phyloP scores from a whole-genome alignment of 2,888 invertebrate genomes.

The Heliconius hortense region DNA sequence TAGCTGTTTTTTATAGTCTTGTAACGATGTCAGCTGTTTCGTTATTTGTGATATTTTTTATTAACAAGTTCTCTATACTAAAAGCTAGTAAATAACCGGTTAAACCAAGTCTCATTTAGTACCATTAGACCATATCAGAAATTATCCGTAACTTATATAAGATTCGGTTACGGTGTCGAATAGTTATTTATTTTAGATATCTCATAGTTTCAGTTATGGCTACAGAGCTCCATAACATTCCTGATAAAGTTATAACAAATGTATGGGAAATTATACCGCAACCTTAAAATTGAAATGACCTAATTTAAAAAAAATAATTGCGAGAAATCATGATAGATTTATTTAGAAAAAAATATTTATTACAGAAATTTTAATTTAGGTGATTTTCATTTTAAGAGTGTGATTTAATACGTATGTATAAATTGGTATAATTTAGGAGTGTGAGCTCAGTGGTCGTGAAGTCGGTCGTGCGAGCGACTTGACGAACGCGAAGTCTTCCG shows the following conservation, averaged over 20 bases:
- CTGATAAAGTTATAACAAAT: neutral
- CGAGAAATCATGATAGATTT: neutral
- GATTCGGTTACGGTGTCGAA: neutral
- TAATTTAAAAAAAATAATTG: neutral
- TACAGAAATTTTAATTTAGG: neutral
- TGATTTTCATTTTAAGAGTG: neutral
- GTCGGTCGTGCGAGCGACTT: conserved; percentile 84
- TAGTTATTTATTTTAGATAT: neutral
- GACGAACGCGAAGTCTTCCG: conserved; percentile 89
- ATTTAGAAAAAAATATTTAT: too few species aligned
- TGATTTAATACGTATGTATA: neutral
- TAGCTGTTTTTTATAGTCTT: too few species aligned
- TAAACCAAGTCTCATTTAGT: too few species aligned
- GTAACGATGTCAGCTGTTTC: too few species aligned
- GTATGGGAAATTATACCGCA: neutral
- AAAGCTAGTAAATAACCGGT: too few species aligned
- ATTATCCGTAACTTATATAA: too few species aligned
- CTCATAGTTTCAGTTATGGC: neutral
- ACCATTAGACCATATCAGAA: too few species aligned
- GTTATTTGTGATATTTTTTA: too few species aligned
- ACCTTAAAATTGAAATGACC: neutral
- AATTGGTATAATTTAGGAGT: neutral
- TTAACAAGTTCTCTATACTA: too few species aligned
- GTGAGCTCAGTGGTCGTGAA: conserved; percentile 74
- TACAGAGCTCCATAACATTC: neutral